These are phyloP conservation scores for Peromyscus californicus DNA, from an alignment of 2,113 vertebrate species.

Conservation along the genomic window DNA sequence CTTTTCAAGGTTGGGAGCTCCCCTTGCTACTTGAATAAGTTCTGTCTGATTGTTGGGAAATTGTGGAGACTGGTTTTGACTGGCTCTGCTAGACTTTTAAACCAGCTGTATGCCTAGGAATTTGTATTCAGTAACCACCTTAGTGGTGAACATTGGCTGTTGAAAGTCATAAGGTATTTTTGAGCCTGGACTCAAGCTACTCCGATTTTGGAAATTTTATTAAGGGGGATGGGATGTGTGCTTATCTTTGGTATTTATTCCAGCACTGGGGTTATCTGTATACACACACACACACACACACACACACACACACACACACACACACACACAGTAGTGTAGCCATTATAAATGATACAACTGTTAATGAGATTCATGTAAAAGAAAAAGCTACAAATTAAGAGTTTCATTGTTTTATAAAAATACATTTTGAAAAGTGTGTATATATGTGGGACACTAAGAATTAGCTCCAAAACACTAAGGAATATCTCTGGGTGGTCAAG, in stretches of 20 bases:
- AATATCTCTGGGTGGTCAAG: background rate
- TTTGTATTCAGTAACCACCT: conserved; percentile 31
- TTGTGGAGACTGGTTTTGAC: background rate
- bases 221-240: background rate
- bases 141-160: conserved; percentile 23
- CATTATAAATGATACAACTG: conserved; percentile 22
- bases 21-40: conserved; percentile 16
- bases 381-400: conserved; percentile 46
- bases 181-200: background rate
- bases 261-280: background rate
- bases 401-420: conserved; percentile 52
- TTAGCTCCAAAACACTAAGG: conserved; percentile 30
- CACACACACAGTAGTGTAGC: background rate
- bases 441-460: conserved; percentile 26
- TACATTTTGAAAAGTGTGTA: background rate
- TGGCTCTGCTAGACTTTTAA: conserved; percentile 40
- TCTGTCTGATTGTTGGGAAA: conserved; percentile 48
- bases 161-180: conserved; percentile 28
- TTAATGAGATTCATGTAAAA: conserved; percentile 20
- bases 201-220: conserved; percentile 21
- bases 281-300: background rate
- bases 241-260: conserved; percentile 12
- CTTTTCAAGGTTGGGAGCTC: conserved; percentile 94
- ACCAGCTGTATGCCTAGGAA: background rate
- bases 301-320: background rate